Evolutionary conservation across 1,140 invertebrate species (phyloP), one percentile per base, ranked within the genome.

Genomic region (Pissodes strobi): DNA sequence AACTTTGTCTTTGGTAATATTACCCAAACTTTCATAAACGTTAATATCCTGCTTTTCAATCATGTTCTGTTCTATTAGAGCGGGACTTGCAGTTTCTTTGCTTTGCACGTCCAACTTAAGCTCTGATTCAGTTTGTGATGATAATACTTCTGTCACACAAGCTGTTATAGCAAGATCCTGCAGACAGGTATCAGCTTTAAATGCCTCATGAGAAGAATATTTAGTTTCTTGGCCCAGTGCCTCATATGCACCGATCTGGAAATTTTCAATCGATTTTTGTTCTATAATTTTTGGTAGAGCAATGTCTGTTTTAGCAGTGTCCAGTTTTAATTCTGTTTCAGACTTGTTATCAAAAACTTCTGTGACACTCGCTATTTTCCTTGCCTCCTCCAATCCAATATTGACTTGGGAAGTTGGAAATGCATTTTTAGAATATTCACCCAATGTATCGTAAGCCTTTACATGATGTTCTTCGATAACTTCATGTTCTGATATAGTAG

Each of bases 101-200:
- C 65, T 73, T 6, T 74, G 69, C 49, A 62, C 58, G n/a, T 70
- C 41, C 6, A 67, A 0, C 10, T 59, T 67, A 13, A 79, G 68
- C 3, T 48, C 48, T 22, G 68, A 64, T 74, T 82, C 82, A 67
- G 78, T 76, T 43, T 79, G 74, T 43, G 78, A 74, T 9, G 68
- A 46, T 49, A 72, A 64, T 10, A 78, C 68, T 73, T 82, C 77
- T 1, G 72, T 75, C 2, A 81, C 65, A 0, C 68, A 78, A 3
- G 76, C 51, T 30, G 68, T 57, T 52, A 68, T 73, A 8, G 18
- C 9, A 19, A 49, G 15, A 19, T 65, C 55, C 52, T 58, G 55
- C 15, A 65, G 19, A 13, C 9, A 12, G 12, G 30, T 2, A 13
- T 15, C 46, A 12, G 56, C 63, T 37, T 19, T 22, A 30, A 9